Percentiles rank a stretch among this genome's conserved stretches.
Evolutionary conservation across 2,113 vertebrate species (phyloP).

Genomic region (Microtus richardsoni): DNA sequence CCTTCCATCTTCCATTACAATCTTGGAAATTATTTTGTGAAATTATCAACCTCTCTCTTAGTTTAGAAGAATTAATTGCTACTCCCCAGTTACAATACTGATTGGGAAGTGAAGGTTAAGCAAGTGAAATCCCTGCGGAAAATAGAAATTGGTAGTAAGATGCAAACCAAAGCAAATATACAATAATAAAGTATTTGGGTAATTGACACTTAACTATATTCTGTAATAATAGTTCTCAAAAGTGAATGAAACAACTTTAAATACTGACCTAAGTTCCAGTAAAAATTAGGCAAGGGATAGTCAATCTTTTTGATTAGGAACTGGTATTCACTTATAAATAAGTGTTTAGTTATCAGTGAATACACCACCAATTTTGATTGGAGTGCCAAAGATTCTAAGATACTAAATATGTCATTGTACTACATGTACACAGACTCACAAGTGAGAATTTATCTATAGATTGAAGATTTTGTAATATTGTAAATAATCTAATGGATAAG

Average conservation of each 20-base stretch:
- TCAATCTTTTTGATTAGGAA: background rate
- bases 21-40: background rate
- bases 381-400: background rate
- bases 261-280: background rate
- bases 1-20: background rate
- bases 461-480: background rate
- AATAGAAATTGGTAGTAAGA: background rate
- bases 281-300: background rate
- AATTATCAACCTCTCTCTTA: background rate
- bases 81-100: background rate
- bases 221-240: background rate
- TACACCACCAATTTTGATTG: background rate
- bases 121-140: background rate
- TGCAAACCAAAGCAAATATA: background rate
- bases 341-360: background rate
- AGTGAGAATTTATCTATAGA: background rate
- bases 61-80: background rate
- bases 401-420: background rate
- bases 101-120: background rate
- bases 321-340: background rate
- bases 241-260: background rate
- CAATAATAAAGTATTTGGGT: background rate
- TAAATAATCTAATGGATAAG: background rate
- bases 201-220: background rate
- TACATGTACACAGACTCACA: background rate